A percentile compares a stretch with the other conserved stretches of the same genome.
phyloP scores from a whole-genome alignment of 1,140 invertebrate species.

The Drosophila setifemur region DNA sequence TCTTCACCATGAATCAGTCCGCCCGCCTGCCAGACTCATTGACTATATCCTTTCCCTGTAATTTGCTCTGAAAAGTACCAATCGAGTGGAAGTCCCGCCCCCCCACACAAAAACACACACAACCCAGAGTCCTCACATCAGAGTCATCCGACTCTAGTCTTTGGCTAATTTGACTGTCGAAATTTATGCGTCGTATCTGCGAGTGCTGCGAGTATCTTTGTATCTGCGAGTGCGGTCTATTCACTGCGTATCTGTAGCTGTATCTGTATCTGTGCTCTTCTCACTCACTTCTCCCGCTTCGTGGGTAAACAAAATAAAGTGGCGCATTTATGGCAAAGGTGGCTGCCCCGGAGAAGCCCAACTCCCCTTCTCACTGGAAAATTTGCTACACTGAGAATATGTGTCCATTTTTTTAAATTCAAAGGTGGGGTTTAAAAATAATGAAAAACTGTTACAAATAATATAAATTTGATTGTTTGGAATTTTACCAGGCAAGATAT shows the following conservation, averaged over 20 bases:
- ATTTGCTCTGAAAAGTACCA: conserved; percentile 42
- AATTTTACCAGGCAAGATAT: too few relatives aligned
- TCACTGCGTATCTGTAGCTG: not conserved
- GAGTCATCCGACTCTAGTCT: conserved; percentile 41
- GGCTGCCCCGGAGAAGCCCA: conserved; percentile 42
- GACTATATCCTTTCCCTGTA: conserved; percentile 36
- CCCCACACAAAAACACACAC: conserved; percentile 3
- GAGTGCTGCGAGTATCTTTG: conserved; percentile 15
- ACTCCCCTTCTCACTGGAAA: too few relatives aligned
- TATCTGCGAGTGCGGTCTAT: conserved; percentile 9
- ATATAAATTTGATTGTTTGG: too few relatives aligned
- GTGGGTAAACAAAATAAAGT: conserved; percentile 75
- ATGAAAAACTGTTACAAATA: too few relatives aligned
- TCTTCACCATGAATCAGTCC: conserved; percentile 27
- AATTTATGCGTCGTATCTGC: conserved; percentile 64
- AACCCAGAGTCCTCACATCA: too few relatives aligned
- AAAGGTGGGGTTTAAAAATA: too few relatives aligned
- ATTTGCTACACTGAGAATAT: not conserved
- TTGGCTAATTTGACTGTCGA: conserved; percentile 68
- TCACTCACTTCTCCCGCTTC: not conserved
- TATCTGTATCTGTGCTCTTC: not conserved
- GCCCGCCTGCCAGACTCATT: conserved; percentile 7
- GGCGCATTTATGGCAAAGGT: conserved; percentile 74
- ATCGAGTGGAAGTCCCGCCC: conserved; percentile 33
- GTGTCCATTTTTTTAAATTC: too few relatives aligned